Evolutionary conservation across 2,797 vertebrate genomes (phyloP), one percentile per base, ranked within the genome.

Genomic region (Oreochromis mossambicus): DNA sequence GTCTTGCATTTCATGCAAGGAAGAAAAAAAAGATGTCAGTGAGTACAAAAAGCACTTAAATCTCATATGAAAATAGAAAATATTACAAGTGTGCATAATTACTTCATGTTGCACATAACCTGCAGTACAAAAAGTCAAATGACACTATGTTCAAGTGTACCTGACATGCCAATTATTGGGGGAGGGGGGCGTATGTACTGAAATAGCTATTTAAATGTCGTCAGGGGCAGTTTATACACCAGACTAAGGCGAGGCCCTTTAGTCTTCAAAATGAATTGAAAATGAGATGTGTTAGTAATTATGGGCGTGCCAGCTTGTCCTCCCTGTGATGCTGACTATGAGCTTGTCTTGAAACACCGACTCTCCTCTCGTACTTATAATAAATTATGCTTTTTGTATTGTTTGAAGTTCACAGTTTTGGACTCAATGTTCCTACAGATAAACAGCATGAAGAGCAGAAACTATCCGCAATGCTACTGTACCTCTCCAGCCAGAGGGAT

Each of bases 21-120:
- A 95, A 94, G 93, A 94, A 95, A 94, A 94, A 96, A 96, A 95
- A 94, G 89, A 95, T 94, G 95, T 93, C 92, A 78, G 94, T 93
- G 94, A 95, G 94, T 95, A 96, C 93, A 96, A 96, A 96, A 96
- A 96, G 94, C 95, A 95, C 95, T 96, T 95, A 95, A 96, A 96
- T 96, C 93, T 96, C 95, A 93, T 96, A 96, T 96, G 96, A 96
- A 96, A 96, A 96, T 96, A 96, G 92, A 96, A 96, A 96, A 96
- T 96, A 96, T 96, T 95, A 96, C 95, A 96, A 95, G 95, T 96
- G 95, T 96, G 95, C 95, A 96, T 95, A 96, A 95, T 94, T 89
- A 93, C 93, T 94, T 94, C 92, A 94, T 94, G 95, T 95, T 96
- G 94, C 95, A 96, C 95, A 77, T 93, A 94, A 95, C 94, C 94